Evolutionary conservation across 2,888 invertebrate genomes (phyloP).

Genomic region (Acrobasis repandana): DNA sequence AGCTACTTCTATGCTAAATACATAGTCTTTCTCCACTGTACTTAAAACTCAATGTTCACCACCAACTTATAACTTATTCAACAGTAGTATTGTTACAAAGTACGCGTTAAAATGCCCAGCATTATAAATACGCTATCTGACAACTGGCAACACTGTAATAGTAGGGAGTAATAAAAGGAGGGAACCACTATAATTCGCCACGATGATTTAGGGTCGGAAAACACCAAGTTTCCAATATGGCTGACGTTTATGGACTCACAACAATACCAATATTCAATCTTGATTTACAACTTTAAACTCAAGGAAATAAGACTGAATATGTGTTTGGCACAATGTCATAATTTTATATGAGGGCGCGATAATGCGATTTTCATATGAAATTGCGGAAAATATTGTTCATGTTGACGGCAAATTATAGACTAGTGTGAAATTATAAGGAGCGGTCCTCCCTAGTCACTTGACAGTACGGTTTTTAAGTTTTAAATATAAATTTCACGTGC

Average conservation of each 20-base stretch:
- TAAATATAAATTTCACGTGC: not conserved
- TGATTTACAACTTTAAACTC: constrained; percentile 26
- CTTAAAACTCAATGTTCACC: too few relatives aligned
- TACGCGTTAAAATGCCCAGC: constrained; percentile 26
- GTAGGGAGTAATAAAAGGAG: constrained; percentile 49
- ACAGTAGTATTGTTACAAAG: constrained; percentile 25
- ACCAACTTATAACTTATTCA: constrained; percentile 10
- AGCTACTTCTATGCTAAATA: not conserved
- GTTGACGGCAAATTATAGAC: constrained; percentile 17
- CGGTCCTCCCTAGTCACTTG: constrained; percentile 7
- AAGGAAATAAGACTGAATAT: constrained; percentile 12
- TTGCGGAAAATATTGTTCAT: constrained; percentile 19
- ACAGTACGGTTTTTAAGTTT: constrained; percentile 9
- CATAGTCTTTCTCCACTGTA: not conserved
- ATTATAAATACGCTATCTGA: constrained; percentile 25
- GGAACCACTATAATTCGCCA: constrained; percentile 45
- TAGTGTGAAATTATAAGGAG: constrained; percentile 10
- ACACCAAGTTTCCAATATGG: constrained; percentile 46
- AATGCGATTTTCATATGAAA: constrained; percentile 17
- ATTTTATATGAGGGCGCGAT: constrained; percentile 18
- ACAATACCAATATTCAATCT: constrained; percentile 5
- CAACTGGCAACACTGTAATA: constrained; percentile 24
- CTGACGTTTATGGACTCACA: constrained; percentile 42
- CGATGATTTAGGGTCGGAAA: constrained; percentile 55
- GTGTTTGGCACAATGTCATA: constrained; percentile 3